Evolutionary conservation across 30 jellyfish, hydroid and myxozoan genomes (phyloP), one percentile per base, ranked within the genome.

Genomic region (Turritopsis rubra): DNA sequence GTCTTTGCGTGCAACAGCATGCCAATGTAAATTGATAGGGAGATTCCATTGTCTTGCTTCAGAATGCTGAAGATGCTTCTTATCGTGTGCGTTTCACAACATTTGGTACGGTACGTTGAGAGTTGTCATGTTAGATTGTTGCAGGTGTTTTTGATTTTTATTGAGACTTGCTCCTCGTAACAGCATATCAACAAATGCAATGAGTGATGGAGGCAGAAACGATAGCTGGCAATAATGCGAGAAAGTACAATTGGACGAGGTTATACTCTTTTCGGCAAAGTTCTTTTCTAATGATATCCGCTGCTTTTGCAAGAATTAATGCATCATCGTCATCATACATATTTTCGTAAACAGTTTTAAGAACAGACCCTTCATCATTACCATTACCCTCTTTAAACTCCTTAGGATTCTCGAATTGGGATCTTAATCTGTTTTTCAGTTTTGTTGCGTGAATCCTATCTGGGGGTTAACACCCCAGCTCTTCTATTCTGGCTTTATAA

Each of bases 231-330:
- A 66, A 26, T 66, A 7, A 3, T 7, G 17, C 7, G 76, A 66
- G 30, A 66, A 66, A 1, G 7, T 8, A 9, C 76, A 9, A n/a
- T 66, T 17, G 17, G 17, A 66, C 29, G 17, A 26, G 8, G 28
- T 7, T n/a, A 17, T 66, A 66, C 28, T 66, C 76, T 66, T 17
- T 26, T 22, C 9, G 9, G 13, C 7, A 66, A 66, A 66, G 7
- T 79, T 79, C 86, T 52, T 73, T 24, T 24, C 86, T n/a, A 21
- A 79, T 52, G 19, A 79, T 79, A 18, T 53, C 65, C 20, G 86
- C 86, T 30, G 86, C 86, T 79, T 79, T 65, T 68, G 86, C 25
- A 27, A 79, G 52, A 7, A 79, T 52, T 5, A 79, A 29, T 79
- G 78, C 86, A 1, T 79, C 79, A 29, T 79, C 86, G n/a, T n/a